Conservation (phyloP, 1,140 invertebrate genomes). For the Bombus cullumanus region DNA sequence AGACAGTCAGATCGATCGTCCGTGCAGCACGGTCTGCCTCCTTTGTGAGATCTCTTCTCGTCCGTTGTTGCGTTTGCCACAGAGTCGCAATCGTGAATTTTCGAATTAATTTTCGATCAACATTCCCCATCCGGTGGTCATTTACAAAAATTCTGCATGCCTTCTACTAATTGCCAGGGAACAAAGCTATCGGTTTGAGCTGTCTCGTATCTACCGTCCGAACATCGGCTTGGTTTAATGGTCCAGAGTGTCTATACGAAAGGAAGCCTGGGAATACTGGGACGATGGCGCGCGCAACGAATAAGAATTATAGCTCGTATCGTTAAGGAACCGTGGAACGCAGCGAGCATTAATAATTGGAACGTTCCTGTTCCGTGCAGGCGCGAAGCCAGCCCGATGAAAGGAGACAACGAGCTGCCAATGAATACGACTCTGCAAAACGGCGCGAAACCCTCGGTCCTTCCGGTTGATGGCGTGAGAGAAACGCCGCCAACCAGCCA, state of each 20-base stretch:
- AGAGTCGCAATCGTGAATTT: background rate
- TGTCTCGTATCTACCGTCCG: too few species aligned
- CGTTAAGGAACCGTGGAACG: conserved; percentile 15
- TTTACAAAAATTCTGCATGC: too few species aligned
- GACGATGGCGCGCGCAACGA: background rate
- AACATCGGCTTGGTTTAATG: background rate
- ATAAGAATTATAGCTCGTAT: conserved; percentile 24
- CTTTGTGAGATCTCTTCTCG: conserved; percentile 14
- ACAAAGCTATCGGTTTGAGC: too few species aligned
- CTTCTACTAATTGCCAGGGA: too few species aligned
- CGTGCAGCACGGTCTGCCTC: conserved; percentile 40
- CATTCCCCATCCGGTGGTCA: too few species aligned
- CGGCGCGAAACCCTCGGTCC: background rate
- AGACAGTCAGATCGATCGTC: conserved; percentile 19
- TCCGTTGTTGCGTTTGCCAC: background rate
- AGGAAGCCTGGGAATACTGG: background rate
- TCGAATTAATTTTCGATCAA: background rate
- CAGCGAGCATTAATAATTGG: conserved; percentile 20
- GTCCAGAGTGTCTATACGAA: background rate
- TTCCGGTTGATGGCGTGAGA: background rate
- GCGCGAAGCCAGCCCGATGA: background rate
- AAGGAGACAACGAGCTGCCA: conserved; percentile 24
- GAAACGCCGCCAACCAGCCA: conserved; percentile 3
- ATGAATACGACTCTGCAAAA: conserved; percentile 5
- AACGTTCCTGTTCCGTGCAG: conserved; percentile 7